These are phyloP conservation scores for Sphaerophoria rueppellii DNA, from an alignment of 2,888 invertebrate species.

Conservation along the genomic window DNA sequence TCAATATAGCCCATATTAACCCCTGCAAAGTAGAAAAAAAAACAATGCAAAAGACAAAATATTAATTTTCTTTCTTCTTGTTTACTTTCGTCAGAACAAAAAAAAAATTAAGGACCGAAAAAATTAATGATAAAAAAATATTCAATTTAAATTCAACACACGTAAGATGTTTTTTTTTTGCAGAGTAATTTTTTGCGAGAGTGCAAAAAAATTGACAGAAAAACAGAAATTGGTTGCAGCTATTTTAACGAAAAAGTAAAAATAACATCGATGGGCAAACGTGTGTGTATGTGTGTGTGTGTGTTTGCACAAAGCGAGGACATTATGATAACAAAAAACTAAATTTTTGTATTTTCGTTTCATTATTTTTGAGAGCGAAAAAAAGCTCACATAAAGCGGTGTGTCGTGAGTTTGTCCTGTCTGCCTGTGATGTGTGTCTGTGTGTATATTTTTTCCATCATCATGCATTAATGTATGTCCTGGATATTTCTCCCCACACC, in stretches of 20 bases:
- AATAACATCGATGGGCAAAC: conserved; percentile 28
- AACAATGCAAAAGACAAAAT: conserved; percentile 7
- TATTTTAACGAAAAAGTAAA: conserved; percentile 44
- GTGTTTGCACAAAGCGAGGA: not conserved
- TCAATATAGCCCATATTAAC: conserved; percentile 95
- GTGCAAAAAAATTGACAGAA: conserved; percentile 7
- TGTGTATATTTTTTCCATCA: conserved; percentile 14
- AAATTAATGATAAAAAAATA: not conserved
- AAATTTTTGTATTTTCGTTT: conserved; percentile 57
- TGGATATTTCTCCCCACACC: not conserved
- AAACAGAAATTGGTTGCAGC: not conserved
- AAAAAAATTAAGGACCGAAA: not conserved
- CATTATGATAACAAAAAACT: conserved; percentile 40
- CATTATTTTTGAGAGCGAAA: conserved; percentile 37
- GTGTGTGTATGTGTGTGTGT: not conserved
- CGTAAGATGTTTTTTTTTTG: conserved; percentile 13
- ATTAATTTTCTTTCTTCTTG: not conserved
- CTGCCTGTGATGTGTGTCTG: not conserved
- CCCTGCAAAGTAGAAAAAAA: conserved; percentile 83
- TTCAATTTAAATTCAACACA: conserved; percentile 53
- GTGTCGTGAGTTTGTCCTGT: not conserved
- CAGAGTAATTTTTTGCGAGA: not conserved
- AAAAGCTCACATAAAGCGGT: conserved; percentile 16
- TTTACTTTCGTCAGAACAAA: not conserved
- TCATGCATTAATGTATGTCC: conserved; percentile 38